Evolutionary conservation across 2,888 invertebrate species (phyloP), one percentile per base, ranked within the genome.

Genomic region (Hipparchia semele): DNA sequence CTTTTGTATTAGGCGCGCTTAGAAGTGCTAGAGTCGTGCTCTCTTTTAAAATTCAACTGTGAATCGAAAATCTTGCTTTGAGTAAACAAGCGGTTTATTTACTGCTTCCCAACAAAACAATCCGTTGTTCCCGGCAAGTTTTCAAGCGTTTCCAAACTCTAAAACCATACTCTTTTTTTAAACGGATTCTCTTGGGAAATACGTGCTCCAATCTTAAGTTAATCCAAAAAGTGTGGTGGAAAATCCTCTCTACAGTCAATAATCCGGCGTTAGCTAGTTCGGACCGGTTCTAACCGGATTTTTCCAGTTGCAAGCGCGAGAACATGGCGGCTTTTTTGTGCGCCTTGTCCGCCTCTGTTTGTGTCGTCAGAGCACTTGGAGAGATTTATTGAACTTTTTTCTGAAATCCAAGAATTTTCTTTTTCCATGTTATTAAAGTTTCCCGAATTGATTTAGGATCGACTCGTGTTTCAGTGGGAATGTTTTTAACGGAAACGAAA

Each of bases 191-290:
- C 58, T 58, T 13, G 58, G 58, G 59, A 59, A 68, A 68, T 68
- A 68, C 59, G 58, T 59, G 56, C 58, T 46, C 1, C 23, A 13
- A 46, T 58, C 61, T 69, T 69, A 45, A 60, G 69, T 69, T 53
- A 69, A 69, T 60, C 69, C 70, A 62, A 71, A 74, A 75, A 71
- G 70, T 75, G 75, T 76, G 77, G 74, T 71, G 72, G 70, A 71
- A 75, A 78, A 75, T 76, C 75, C 78, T 73, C 75, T 77, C 75
- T 73, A 76, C 75, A 73, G 73, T 77, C 76, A 76, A 77, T 80
- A 80, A 79, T 79, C 78, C 76, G 69, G 75, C 64, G 72, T 77
- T 78, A 75, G 74, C 80, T 70, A 74, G 77, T 79, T 78, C 73
- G 74, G 72, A 77, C 78, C 71, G 76, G 75, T 76, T 75, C 67